Conservation (phyloP, 2,888 invertebrate genomes). For the Eupeodes latifasciatus region DNA sequence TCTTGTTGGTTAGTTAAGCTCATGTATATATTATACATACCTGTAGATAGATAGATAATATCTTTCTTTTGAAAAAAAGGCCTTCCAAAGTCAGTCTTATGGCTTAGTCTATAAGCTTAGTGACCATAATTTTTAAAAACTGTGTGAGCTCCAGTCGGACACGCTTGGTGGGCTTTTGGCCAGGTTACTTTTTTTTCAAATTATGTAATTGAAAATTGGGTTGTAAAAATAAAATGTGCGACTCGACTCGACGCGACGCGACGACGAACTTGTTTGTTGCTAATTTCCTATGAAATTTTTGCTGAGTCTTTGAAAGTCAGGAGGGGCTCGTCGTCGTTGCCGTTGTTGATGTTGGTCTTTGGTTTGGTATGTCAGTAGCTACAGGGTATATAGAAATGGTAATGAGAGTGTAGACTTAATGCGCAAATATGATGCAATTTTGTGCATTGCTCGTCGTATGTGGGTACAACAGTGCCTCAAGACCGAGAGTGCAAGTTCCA, state of each 20-base stretch:
- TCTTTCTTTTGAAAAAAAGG: not conserved
- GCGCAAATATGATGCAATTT: conserved; percentile 32
- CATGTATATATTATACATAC: too few relatives aligned
- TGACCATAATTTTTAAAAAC: conserved; percentile 22
- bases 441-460: not conserved
- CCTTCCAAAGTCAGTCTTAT: conserved; percentile 10
- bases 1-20: not conserved
- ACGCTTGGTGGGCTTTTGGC: conserved; percentile 60
- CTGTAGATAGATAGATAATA: not conserved
- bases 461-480: conserved; percentile 2
- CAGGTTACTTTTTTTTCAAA: conserved; percentile 1
- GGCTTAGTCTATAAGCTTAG: not conserved
- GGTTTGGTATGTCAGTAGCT: not conserved
- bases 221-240: conserved; percentile 50
- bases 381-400: not conserved
- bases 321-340: conserved; percentile 22
- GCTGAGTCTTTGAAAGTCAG: not conserved
- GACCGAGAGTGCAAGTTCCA: not conserved
- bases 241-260: not conserved
- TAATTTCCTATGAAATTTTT: conserved; percentile 27
- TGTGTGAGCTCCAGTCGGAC: conserved; percentile 38
- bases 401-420: conserved; percentile 16
- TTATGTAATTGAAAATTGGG: conserved; percentile 64
- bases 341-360: too few relatives aligned
- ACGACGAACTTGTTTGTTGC: conserved; percentile 24